Base-by-base conservation (phyloP, 2,888 invertebrate genomes). In the Callyntrura sp. region DNA sequence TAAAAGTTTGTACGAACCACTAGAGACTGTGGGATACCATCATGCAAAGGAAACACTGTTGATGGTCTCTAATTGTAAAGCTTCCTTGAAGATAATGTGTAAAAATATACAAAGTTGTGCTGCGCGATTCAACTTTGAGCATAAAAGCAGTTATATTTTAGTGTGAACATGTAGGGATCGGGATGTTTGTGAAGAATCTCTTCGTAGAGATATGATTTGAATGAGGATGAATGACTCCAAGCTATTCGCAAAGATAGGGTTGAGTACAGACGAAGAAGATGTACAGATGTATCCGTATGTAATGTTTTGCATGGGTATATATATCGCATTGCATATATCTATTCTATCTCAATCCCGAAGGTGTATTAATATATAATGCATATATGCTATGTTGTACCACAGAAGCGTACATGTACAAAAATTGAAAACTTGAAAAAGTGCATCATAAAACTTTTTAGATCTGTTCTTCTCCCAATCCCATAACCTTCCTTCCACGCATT, bases 191-290 rank as follows among this genome's bases (percentile, higher is more conserved):
- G 20, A 65, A 65, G n/a, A n/a, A n/a, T 45, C 60, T 79, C 68
- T 65, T 65, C 48, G 23, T 20, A 70, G 65, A 51, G 55, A 28
- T 57, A 65, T 60, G 73, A 57, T 76, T 85, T 73, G 62, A 45
- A 55, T 25, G 73, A 76, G 73, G 11, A 78, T 48, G 85, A 85
- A 78, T 85, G 78, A 78, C 78, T 85, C 76, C 62, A 85, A 48
- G 51, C 25, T 28, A 8, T 78, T 70, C 8, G 1, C 14, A 28
- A 43, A 25, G 55, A 81, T 45, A 25, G 23, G 45, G n/a, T 28
- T 35, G 23, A 20, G n/a, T n/a, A n/a, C n/a, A n/a, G n/a, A n/a
- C n/a, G n/a, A n/a, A n/a, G n/a, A 65, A 65, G 45, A n/a, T 25
- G 23, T 20, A 12, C 8, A 17, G 68, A 68, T 28, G 28, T 12